These are phyloP conservation scores for Ceriagrion tenellum DNA, from an alignment of 2,888 invertebrate genomes.

Conservation along the genomic window DNA sequence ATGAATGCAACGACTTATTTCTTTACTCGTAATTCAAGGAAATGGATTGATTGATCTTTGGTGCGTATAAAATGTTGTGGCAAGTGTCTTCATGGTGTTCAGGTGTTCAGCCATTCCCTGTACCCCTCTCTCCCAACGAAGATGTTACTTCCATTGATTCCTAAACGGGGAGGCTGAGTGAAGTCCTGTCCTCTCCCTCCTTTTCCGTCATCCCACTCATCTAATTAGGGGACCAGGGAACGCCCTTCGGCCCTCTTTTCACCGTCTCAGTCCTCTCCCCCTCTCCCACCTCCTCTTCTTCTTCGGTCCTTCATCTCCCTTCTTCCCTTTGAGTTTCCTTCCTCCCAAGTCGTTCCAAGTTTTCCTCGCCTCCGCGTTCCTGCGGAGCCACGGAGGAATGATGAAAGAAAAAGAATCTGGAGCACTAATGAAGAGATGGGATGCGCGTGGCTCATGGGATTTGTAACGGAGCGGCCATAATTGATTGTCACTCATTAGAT, in stretches of 20 bases:
- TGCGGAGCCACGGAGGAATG: background rate
- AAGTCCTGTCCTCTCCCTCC: background rate
- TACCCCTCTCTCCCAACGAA: background rate
- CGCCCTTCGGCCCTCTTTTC: conserved; percentile 2
- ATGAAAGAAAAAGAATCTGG: background rate
- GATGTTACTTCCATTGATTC: background rate
- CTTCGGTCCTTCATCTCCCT: background rate
- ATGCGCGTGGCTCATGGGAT: conserved; percentile 40
- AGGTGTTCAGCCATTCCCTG: background rate
- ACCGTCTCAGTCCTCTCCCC: background rate
- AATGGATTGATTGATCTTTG: no score
- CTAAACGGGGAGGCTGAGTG: background rate
- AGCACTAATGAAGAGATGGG: conserved; percentile 53
- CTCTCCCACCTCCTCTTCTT: background rate
- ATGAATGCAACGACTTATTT: background rate
- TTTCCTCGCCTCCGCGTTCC: background rate
- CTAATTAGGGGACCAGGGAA: conserved; percentile 31
- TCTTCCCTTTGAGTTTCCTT: background rate
- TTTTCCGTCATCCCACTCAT: background rate
- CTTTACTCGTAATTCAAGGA: no score
- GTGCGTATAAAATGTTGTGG: no score
- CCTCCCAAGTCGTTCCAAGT: background rate
- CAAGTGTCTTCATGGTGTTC: no score
- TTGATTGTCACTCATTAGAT: conserved; percentile 54
- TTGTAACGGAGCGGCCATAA: conserved; percentile 50